Evolutionary conservation across 1,140 invertebrate genomes (phyloP).

Genomic region (Leucophenga varia): DNA sequence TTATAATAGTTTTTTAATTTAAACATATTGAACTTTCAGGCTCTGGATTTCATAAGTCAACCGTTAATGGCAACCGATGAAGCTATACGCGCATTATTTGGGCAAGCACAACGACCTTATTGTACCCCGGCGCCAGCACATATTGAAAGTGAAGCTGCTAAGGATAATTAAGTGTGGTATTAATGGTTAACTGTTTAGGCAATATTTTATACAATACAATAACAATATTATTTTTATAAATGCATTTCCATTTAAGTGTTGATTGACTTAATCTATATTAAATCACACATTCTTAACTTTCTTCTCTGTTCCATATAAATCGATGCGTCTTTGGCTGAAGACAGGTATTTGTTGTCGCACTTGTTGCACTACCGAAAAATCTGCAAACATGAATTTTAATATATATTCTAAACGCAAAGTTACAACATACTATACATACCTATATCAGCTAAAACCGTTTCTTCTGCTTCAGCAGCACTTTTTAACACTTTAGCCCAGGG

Average conservation of each 20-base stretch:
- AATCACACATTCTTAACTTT: conserved; percentile 20
- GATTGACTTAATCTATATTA: conserved; percentile 21
- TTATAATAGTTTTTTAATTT: not conserved
- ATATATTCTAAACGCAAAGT: not conserved
- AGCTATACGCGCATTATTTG: conserved; percentile 48
- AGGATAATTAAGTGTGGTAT: no score
- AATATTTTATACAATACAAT: no score
- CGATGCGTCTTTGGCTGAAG: conserved; percentile 71
- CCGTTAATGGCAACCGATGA: conserved; percentile 52
- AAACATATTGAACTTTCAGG: conserved; percentile 14
- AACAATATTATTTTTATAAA: conserved; percentile 11
- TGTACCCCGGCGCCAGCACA: conserved; percentile 8
- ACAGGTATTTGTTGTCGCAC: conserved; percentile 82
- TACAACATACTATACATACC: conserved; percentile 32
- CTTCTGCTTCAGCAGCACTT: conserved; percentile 70
- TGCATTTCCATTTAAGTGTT: not conserved
- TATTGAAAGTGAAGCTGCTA: not conserved
- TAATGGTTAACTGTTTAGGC: no score
- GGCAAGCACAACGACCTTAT: conserved; percentile 42
- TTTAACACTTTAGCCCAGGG: conserved; percentile 84
- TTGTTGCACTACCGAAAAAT: conserved; percentile 72
- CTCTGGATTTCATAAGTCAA: conserved; percentile 48
- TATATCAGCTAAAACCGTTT: conserved; percentile 74
- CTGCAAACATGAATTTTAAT: conserved; percentile 58
- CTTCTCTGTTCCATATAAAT: conserved; percentile 72